Base-by-base conservation (phyloP, 2,113 vertebrate genomes). In the Rhea americana region DNA sequence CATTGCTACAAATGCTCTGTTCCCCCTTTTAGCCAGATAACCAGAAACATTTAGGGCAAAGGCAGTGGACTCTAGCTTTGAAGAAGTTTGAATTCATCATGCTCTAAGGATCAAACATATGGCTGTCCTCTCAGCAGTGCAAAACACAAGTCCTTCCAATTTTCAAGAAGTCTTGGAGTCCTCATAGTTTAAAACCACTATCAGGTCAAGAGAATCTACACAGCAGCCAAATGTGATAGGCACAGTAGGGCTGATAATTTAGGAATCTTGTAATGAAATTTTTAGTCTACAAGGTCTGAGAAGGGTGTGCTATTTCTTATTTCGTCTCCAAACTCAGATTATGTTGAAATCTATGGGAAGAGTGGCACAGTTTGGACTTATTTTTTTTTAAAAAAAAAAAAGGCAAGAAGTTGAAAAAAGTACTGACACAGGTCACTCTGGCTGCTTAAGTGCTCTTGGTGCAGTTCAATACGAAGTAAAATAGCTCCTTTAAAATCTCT, bases 161-260 rank as follows among this genome's bases (percentile, higher is more conserved):
- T 87, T 73, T 70, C 41, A 39, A 53, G 63, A 55, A 91, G 62
- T 30, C 4, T 4, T 47, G 56, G 58, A 85, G 58, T 62, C 61
- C 72, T 72, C 0, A 0, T 81, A 68, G 82, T 72, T 90, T 76
- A 65, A 90, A 85, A 15, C 48, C 53, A 6, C 73, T 53, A 71
- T 81, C 91, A 85, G 85, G 89, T 68, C 88, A 86, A 61, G 92
- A 94, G 86, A 22, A 39, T 80, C 48, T 3, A 19, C 2, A 0
- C 70, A 87, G 87, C 85, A 84, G 86, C 71, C 53, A 48, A 76
- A 84, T 82, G 74, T 59, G 91, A 89, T 85, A 85, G 92, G 77
- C 81, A 73, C 71, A 74, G 62, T 66, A 76, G 62, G 78, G 85
- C 93, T 95, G 85, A 85, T 95, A 92, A 91, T 89, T 92, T 87